Evolutionary conservation across 2,113 vertebrate species (phyloP), one percentile per base, ranked within the genome.

Genomic region (Nothoprocta perdicaria): DNA sequence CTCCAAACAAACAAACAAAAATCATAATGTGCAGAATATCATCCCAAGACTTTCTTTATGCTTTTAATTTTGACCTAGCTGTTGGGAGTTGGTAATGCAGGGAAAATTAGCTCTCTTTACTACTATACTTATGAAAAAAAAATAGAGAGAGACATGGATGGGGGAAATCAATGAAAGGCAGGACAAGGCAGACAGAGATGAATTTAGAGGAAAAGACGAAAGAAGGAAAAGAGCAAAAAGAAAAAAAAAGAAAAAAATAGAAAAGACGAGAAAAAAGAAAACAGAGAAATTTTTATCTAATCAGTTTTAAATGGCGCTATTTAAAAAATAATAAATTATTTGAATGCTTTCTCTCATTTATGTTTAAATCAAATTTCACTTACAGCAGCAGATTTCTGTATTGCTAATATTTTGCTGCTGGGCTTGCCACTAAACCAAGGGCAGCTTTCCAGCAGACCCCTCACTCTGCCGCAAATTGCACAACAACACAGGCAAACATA

Each of bases 341-440:
- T 88, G 11, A 81, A 85, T 93, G 61, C 50, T 94, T 90, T 94
- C 67, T 97, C 88, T 83, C 71, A 45, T 80, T 46, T 74, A 41
- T 63, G 57, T 67, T 86, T 85, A 90, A 95, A 93, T 91, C 81
- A 95, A 80, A 97, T 94, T 86, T 93, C 88, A 90, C 93, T 84
- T 7, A 27, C 63, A 90, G 74, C 78, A 92, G 92, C 76, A 85
- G 90, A 95, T 93, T 96, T 97, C 90, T 92, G 67, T 94, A 92
- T 94, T 95, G 89, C 94, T 97, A 94, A 97, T 96, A 97, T 89
- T 97, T 96, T 95, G 53, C 94, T 95, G 45, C 89, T 90, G 55
- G 65, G 71, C 55, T 82, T 69, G 77, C 87, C 80, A 66, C 95
- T 92, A 96, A 97, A 92, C 80, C 95, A 74, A 53, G 65, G 78